Conservation (phyloP, 2,113 vertebrate species). For the Orthonyx spaldingii region DNA sequence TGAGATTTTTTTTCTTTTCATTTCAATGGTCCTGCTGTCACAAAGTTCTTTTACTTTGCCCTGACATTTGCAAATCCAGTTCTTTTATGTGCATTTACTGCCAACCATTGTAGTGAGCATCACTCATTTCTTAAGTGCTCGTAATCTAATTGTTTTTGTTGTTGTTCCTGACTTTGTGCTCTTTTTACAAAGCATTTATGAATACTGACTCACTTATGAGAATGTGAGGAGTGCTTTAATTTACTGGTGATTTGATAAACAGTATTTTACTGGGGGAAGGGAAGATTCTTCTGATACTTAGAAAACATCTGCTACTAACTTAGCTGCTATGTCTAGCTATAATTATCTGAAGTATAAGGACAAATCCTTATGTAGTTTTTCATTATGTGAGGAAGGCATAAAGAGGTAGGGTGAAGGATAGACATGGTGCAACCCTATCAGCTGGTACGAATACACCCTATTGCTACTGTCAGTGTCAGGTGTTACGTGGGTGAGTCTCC, state of each 20-base stretch:
- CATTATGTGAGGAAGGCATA: neutral
- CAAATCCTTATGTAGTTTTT: neutral
- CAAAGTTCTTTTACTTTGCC: neutral
- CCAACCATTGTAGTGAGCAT: neutral
- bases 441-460: neutral
- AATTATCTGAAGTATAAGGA: neutral
- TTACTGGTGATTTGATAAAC: neutral
- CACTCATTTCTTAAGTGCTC: neutral
- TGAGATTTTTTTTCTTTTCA: neutral
- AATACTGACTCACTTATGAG: neutral
- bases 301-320: neutral
- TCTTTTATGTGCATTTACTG: neutral
- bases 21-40: neutral
- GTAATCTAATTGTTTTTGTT: neutral
- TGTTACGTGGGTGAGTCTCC: neutral
- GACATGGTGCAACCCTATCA: neutral
- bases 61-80: neutral
- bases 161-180: neutral
- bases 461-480: neutral
- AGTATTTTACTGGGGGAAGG: neutral
- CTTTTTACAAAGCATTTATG: neutral
- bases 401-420: neutral
- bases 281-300: neutral
- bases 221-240: neutral
- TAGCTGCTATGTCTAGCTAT: neutral